Base-by-base conservation (phyloP, 2,888 invertebrate genomes). In the Himalopsyche japonica region DNA sequence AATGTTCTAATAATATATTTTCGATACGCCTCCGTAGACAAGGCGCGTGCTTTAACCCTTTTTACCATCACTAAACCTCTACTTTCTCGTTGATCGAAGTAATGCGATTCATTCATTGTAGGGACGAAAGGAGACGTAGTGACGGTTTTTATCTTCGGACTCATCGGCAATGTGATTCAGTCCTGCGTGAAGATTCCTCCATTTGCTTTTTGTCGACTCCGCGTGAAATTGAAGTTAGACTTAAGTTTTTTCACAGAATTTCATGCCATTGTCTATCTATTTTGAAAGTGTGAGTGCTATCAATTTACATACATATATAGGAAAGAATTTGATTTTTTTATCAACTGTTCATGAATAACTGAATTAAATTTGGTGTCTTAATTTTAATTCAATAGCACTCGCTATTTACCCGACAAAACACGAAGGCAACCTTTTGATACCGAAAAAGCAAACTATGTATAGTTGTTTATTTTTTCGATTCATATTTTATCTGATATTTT, bases 161-260 rank as follows among this genome's bases (percentile, higher is more conserved):
- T 37, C 49, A 80, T 83, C 83, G 80, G 43, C 80, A 80, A 80
- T 76, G 80, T 80, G 80, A 83, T 80, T 83, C 80, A 83, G 83
- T 80, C 80, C 83, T 48, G 82, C 47, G 78, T 30, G 82, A 82
- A 77, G 49, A 48, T 82, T 82, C 76, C 77, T 47, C n/a, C 48
- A 20, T 70, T 27, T 15, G 30, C 43, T 27, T 70, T 70, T 70
- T 20, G 70, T 70, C 30, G 70, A 70, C 70, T 15, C 64, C 6
- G 70, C 70, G 6, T 27, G 20, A 70, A 70, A 70, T 27, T 70
- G 30, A 24, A 24, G n/a, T 64, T 24, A 3, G 20, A 10, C 15
- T 27, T 70, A 15, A 12, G 8, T 27, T 27, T 15, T 27, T 70
- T 70, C 70, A 12, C 30, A 70, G 27, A 15, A 27, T 70, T 27